phyloP scores from a whole-genome alignment of 1,140 invertebrate genomes.

The Lordiphosa clarofinis region DNA sequence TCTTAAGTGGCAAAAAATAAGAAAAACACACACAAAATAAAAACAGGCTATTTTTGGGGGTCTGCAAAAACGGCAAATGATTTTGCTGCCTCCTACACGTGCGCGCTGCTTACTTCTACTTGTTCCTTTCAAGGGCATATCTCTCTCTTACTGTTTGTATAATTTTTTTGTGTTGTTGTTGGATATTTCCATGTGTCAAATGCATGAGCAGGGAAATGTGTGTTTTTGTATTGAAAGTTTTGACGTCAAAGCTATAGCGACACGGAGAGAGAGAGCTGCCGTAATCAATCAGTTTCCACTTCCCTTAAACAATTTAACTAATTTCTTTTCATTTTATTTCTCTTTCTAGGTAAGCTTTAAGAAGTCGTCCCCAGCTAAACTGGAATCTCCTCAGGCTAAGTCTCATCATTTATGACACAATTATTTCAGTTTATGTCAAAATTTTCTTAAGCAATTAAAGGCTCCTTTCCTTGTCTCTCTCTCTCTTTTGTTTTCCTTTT shows the following conservation, averaged over 20 bases:
- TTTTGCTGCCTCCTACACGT: slow-evolving; percentile 6
- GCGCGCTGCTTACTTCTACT: background rate
- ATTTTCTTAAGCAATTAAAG: slow-evolving; percentile 35
- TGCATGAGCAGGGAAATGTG: slow-evolving; percentile 50
- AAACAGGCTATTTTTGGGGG: slow-evolving; percentile 38
- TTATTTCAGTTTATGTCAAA: slow-evolving; percentile 11
- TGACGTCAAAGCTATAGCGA: slow-evolving; percentile 2
- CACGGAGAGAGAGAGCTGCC: slow-evolving; percentile 13
- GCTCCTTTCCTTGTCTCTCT: slow-evolving; percentile 2
- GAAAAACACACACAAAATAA: slow-evolving; percentile 13
- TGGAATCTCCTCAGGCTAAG: slow-evolving; percentile 11
- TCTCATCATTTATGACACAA: slow-evolving; percentile 19
- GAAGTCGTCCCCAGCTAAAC: background rate
- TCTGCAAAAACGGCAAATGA: slow-evolving; percentile 1
- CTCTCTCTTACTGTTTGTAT: slow-evolving; percentile 42
- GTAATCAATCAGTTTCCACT: slow-evolving; percentile 20
- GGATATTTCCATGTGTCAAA: slow-evolving; percentile 57
- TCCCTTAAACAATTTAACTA: background rate
- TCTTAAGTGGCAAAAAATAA: slow-evolving; percentile 49
- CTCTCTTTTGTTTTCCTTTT: background rate
- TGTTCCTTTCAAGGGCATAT: slow-evolving; percentile 38
- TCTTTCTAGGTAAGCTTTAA: slow-evolving; percentile 22
- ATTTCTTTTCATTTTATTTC: slow-evolving; percentile 2
- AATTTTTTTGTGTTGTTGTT: slow-evolving; percentile 22
- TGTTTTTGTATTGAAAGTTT: slow-evolving; percentile 16